A percentile compares a stretch with the other conserved stretches of the same genome.
Evolutionary conservation across 2,113 vertebrate genomes (phyloP).

Genomic region (Oncorhynchus clarkii): DNA sequence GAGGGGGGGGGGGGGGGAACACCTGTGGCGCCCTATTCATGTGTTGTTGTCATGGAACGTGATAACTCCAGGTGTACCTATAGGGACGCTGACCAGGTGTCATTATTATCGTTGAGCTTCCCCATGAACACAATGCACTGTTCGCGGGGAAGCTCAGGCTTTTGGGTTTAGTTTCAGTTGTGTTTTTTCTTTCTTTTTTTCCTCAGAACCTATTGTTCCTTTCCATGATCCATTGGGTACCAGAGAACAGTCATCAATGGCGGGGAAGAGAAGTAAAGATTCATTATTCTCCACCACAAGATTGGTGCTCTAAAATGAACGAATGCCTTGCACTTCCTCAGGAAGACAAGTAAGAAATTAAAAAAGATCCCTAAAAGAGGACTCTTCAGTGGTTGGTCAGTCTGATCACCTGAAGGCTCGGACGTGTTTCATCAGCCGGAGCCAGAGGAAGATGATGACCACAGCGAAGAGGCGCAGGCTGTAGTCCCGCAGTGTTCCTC

Average conservation of each 20-base stretch:
- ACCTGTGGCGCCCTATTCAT: constrained; percentile 11
- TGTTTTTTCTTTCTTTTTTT: no score
- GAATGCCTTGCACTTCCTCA: no score
- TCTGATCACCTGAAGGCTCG: constrained; percentile 67
- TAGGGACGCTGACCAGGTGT: constrained; percentile 29
- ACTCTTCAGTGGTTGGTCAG: background rate
- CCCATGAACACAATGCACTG: background rate
- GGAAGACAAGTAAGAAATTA: no score
- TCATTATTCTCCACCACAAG: background rate
- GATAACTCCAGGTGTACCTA: constrained; percentile 10
- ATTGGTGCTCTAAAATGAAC: background rate
- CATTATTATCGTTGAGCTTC: background rate
- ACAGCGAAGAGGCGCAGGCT: constrained; percentile 65
- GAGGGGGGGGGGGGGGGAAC: constrained; percentile 7
- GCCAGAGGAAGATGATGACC: constrained; percentile 69
- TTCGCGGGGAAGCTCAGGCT: background rate
- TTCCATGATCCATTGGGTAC: no score
- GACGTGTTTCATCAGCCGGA: constrained; percentile 72
- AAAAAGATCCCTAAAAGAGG: background rate
- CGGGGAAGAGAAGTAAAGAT: background rate
- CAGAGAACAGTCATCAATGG: background rate
- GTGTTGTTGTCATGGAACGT: constrained; percentile 20
- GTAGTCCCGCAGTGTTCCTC: constrained; percentile 13
- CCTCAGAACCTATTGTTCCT: no score
- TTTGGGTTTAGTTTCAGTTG: background rate